A percentile compares a stretch with the other conserved stretches of the same genome.
Conservation (phyloP, 2,888 invertebrate genomes). For the Apamea crenata region DNA sequence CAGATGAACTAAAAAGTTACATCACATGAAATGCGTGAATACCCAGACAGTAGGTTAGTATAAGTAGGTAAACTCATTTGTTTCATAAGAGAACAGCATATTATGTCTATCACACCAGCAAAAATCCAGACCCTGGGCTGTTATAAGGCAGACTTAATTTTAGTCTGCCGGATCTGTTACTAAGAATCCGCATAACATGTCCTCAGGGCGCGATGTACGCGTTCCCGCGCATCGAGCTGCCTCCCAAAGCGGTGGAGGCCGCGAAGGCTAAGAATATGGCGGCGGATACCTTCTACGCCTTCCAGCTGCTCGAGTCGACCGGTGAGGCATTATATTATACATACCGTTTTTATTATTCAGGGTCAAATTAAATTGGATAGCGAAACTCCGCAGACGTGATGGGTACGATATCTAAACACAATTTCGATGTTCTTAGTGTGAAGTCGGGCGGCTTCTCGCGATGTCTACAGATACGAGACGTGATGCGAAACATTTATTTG, state of each 20-base stretch:
- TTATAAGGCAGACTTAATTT: background rate
- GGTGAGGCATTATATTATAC: conserved; percentile 79
- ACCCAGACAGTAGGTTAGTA: no score
- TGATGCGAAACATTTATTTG: background rate
- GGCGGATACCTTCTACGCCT: conserved; percentile 98
- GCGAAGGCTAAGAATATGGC: conserved; percentile 93
- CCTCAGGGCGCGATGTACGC: conserved; percentile 99
- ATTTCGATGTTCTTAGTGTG: background rate
- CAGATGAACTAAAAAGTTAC: no score
- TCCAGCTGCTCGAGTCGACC: conserved; percentile 96
- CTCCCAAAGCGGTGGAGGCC: conserved; percentile 95
- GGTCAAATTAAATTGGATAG: background rate
- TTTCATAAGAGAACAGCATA: background rate
- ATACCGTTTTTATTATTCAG: background rate
- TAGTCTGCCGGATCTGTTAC: background rate
- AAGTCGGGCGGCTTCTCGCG: background rate
- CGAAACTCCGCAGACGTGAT: background rate
- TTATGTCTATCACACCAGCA: background rate
- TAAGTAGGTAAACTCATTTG: background rate
- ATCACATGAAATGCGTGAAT: no score
- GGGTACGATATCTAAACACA: background rate
- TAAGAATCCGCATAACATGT: background rate
- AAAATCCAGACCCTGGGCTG: background rate
- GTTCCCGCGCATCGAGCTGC: conserved; percentile 96
- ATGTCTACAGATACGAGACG: background rate